Evolutionary conservation across 2,797 vertebrate species (phyloP).

Genomic region (Pachyuromys duprasi): DNA sequence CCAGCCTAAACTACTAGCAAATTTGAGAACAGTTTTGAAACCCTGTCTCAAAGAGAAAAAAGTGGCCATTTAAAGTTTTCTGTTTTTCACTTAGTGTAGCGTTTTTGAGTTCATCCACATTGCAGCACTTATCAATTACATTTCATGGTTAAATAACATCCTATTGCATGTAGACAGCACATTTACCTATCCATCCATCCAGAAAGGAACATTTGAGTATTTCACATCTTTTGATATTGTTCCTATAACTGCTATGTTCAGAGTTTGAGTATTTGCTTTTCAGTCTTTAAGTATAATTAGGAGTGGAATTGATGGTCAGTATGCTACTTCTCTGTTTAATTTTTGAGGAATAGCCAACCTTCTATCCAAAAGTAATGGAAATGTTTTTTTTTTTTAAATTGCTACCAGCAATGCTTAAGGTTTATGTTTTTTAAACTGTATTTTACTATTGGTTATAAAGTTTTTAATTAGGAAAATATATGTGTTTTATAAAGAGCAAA

Average conservation of each 20-base stretch:
- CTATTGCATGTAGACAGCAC: not conserved
- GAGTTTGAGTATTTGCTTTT: not conserved
- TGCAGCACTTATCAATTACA: not conserved
- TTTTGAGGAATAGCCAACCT: not conserved
- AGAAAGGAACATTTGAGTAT: not conserved
- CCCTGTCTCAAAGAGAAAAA: not conserved
- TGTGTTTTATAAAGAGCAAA: not conserved
- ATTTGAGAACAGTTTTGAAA: not conserved
- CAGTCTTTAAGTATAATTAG: not conserved
- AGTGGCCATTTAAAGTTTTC: not conserved
- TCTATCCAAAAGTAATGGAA: not conserved
- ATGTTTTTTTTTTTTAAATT: not conserved
- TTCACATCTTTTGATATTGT: not conserved
- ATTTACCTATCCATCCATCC: not conserved
- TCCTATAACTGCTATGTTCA: not conserved
- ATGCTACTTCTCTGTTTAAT: not conserved
- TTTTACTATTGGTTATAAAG: not conserved
- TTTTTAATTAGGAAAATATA: constrained; percentile 13
- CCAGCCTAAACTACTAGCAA: not conserved
- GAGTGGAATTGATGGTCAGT: not conserved
- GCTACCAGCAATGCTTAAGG: not conserved
- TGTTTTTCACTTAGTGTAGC: not conserved
- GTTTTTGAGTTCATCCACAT: not conserved
- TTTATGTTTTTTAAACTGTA: not conserved
- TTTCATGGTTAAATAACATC: not conserved